These are phyloP conservation scores for Morelia viridis DNA, from an alignment of 2,797 vertebrate genomes.

Conservation along the genomic window DNA sequence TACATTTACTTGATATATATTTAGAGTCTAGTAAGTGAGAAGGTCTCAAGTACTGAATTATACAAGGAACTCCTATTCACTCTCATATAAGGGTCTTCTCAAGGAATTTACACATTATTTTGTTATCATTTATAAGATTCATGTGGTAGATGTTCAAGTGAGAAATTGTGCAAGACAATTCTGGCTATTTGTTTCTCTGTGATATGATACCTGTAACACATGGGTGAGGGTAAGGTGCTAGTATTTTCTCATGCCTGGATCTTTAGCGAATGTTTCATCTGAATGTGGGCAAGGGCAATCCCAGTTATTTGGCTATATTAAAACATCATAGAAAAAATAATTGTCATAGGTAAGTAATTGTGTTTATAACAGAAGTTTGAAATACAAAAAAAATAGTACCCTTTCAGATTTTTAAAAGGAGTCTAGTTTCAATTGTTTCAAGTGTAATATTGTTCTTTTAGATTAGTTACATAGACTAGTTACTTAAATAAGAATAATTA, in stretches of 20 bases:
- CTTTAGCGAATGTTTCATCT: neutral
- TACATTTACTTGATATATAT: neutral
- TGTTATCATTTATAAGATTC: neutral
- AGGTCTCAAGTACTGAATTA: neutral
- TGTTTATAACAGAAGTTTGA: neutral
- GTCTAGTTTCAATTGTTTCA: neutral
- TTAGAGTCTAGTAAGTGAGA: neutral
- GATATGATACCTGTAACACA: neutral
- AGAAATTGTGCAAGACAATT: neutral
- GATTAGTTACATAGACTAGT: neutral
- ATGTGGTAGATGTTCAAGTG: neutral
- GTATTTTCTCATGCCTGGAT: neutral
- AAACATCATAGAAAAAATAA: neutral
- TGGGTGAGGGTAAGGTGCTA: neutral
- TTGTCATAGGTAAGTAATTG: neutral
- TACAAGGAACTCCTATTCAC: neutral
- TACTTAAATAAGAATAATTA: neutral
- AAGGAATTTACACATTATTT: neutral
- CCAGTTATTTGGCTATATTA: neutral
- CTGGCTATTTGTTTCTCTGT: neutral
- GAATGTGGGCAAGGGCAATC: neutral
- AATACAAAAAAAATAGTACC: neutral
- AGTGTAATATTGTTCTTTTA: neutral
- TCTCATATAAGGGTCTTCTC: neutral
- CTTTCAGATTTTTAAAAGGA: neutral